Base-by-base conservation (phyloP, 2,113 vertebrate species). In the Anoplopoma fimbria region DNA sequence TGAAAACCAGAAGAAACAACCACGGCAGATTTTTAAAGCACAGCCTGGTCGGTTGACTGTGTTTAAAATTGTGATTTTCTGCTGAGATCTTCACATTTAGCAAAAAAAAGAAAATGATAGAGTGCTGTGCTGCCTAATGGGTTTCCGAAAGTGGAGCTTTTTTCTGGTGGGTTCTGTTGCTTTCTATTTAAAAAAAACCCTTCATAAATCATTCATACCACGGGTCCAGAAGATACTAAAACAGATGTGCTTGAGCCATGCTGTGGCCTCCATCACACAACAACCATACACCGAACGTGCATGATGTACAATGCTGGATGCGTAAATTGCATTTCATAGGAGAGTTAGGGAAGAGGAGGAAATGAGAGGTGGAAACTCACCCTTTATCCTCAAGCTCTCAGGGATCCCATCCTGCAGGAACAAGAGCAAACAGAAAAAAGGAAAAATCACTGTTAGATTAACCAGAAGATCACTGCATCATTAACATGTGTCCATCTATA, bases 351-450 rank as follows among this genome's bases (percentile, higher is more conserved):
- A 45, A 8, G 6, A 3, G 58, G 31, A 73, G 23, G 55, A 29
- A 69, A 67, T 60, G 31, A 83, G 17, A 84, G 47, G 42, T n/a
- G 5, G 6, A 87, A 87, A 91, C 94, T 89, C 88, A 96, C 95
- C 95, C 77, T 94, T 95, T 74, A 92, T 92, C 75, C 84, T 93
- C 83, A 95, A 72, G 76, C 86, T 92, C 69, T 93, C 94, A 0
- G 94, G 87, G 81, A 93, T 91, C 77, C 91, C 94, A 77, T 96
- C 95, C 94, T 96, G 93, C 77, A 62, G 76, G 57, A 84, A 64
- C 15, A 82, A 77, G 45, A 65, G 60, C 6, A 83, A 36, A 88
- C 67, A 76, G 75, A 51, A 91, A 23, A 72, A 77, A 64, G 55
- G 14, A 69, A 31, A 65, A 65, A 61, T 42, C 42, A 42, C n/a